A percentile compares a stretch with the other conserved stretches of the same genome.
phyloP scores from a whole-genome alignment of 37 sponge, comb jelly and placozoan genomes.

The Aplysina aerophoba region DNA sequence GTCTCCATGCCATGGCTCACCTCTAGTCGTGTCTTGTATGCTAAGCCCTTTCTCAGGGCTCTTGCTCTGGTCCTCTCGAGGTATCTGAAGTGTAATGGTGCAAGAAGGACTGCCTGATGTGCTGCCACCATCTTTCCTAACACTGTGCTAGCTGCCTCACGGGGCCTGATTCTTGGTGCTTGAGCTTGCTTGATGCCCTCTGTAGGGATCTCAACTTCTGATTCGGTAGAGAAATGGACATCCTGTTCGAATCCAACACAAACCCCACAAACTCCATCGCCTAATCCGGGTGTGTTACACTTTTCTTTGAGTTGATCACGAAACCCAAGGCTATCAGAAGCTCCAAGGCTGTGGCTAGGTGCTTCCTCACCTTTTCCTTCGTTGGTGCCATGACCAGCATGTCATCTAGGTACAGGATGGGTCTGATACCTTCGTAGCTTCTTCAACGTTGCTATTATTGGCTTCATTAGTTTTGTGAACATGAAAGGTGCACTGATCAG shows the following conservation, averaged over 20 bases:
- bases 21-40: background rate
- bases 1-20: background rate
- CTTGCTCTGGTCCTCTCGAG: constrained; percentile 23
- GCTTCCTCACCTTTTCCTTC: background rate
- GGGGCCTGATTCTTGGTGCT: background rate
- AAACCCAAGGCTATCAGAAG: constrained; percentile 24
- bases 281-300: too few species aligned
- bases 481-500: constrained; percentile 27
- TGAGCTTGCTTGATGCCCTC: background rate
- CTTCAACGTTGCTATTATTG: constrained; percentile 24
- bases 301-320: background rate
- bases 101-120: constrained; percentile 27
- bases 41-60: constrained; percentile 14
- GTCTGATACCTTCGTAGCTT: background rate
- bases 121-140: constrained; percentile 20
- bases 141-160: background rate
- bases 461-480: constrained; percentile 45
- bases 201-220: constrained; percentile 39
- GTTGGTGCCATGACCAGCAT: constrained; percentile 37
- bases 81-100: constrained; percentile 48
- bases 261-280: too few species aligned
- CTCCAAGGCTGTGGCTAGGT: background rate
- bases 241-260: too few species aligned
- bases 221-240: constrained; percentile 36
- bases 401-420: constrained; percentile 33